Evolutionary conservation across 1,140 invertebrate genomes (phyloP).

Genomic region (Drosophila burlai): DNA sequence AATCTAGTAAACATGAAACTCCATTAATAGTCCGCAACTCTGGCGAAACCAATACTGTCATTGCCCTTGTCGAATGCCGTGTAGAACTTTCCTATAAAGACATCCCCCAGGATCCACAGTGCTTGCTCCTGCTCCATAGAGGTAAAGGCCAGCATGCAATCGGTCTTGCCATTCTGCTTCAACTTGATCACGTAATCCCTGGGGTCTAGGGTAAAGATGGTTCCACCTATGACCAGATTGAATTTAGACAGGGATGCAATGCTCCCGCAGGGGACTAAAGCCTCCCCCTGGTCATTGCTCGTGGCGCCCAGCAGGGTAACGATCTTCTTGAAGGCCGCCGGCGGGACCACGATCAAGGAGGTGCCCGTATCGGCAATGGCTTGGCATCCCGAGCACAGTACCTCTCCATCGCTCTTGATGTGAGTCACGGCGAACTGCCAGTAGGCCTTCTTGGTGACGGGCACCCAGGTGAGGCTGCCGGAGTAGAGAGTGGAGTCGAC

Average conservation of each 20-base stretch:
- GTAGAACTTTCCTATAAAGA: slow-evolving; percentile 98
- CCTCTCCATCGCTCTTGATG: slow-evolving; percentile 38
- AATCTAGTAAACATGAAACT: not conserved
- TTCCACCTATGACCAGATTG: slow-evolving; percentile 91
- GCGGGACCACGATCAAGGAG: slow-evolving; percentile 96
- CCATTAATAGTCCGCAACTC: slow-evolving; percentile 31
- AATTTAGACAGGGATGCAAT: slow-evolving; percentile 92
- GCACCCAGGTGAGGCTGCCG: slow-evolving; percentile 73
- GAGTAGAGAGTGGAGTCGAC: slow-evolving; percentile 60
- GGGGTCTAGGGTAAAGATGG: slow-evolving; percentile 90
- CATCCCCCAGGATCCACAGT: slow-evolving; percentile 98
- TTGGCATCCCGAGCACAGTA: slow-evolving; percentile 89
- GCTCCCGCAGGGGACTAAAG: slow-evolving; percentile 90
- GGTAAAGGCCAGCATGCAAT: slow-evolving; percentile 92
- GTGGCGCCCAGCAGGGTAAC: slow-evolving; percentile 85
- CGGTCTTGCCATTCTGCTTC: slow-evolving; percentile 88
- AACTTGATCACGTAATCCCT: slow-evolving; percentile 94
- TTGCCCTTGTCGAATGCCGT: slow-evolving; percentile 97
- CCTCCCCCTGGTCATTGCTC: slow-evolving; percentile 90
- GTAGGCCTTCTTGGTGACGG: slow-evolving; percentile 70
- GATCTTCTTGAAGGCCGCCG: slow-evolving; percentile 91
- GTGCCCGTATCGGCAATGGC: slow-evolving; percentile 99
- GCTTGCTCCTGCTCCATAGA: slow-evolving; percentile 86
- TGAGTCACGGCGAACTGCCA: slow-evolving; percentile 80
- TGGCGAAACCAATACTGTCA: slow-evolving; percentile 96